Evolutionary conservation across 53 echinoderm and acorn worm genomes (phyloP).

Genomic region (Paelopatides confundens): DNA sequence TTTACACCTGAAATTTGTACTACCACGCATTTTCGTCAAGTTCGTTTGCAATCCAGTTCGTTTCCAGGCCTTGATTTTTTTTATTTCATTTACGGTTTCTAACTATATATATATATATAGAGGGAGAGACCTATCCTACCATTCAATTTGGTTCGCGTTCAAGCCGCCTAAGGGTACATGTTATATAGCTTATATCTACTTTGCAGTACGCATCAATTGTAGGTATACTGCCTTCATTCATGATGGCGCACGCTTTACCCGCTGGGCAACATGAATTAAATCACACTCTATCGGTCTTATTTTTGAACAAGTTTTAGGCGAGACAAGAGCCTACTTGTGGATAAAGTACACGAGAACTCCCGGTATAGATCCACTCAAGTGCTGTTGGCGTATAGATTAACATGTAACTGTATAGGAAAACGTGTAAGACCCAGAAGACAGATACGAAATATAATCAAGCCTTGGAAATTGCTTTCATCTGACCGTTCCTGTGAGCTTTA

Average conservation of each 20-base stretch:
- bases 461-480: constrained; percentile 15
- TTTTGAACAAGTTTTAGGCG: constrained; percentile 28
- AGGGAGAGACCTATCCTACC: constrained; percentile 5
- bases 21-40: background rate
- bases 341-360: constrained; percentile 46
- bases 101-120: background rate
- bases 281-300: constrained; percentile 35
- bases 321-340: constrained; percentile 43
- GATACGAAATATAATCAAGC: constrained; percentile 40
- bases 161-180: constrained; percentile 35
- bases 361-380: constrained; percentile 18
- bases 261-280: constrained; percentile 51
- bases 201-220: constrained; percentile 28
- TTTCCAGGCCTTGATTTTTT: constrained; percentile 22
- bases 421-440: constrained; percentile 19
- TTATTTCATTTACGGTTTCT: constrained; percentile 19
- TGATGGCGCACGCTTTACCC: constrained; percentile 49
- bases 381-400: constrained; percentile 46
- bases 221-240: constrained; percentile 26
- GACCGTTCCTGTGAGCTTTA: constrained; percentile 15
- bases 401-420: constrained; percentile 42
- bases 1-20: constrained; percentile 34
- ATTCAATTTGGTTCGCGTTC: constrained; percentile 27
- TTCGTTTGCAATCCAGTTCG: constrained; percentile 29
- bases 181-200: constrained; percentile 24